Evolutionary conservation across 2,113 vertebrate genomes (phyloP).

Genomic region (Smithornis capensis): DNA sequence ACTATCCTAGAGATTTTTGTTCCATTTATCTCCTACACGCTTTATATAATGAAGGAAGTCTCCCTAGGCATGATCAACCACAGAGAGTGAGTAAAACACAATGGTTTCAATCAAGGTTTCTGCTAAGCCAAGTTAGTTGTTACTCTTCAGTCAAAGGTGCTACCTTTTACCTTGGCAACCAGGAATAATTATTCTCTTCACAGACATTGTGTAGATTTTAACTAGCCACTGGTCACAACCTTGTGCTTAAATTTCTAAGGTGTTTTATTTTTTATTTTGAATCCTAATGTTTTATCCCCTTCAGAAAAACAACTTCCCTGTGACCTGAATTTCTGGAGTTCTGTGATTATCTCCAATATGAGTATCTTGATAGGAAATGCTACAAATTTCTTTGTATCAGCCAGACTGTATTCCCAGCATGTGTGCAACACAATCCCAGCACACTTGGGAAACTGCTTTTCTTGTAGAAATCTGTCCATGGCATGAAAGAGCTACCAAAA

Average conservation of each 20-base stretch:
- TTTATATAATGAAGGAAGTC: constrained; percentile 64
- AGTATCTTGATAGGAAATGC: not conserved
- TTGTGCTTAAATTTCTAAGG: not conserved
- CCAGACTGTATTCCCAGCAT: constrained; percentile 24
- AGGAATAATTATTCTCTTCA: constrained; percentile 5
- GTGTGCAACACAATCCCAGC: not conserved
- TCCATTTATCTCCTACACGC: constrained; percentile 43
- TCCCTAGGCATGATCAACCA: constrained; percentile 40
- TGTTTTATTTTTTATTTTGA: not conserved
- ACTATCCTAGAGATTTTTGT: constrained; percentile 58
- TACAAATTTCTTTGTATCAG: not conserved
- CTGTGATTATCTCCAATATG: not conserved
- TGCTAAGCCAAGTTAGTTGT: constrained; percentile 31
- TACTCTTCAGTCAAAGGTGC: constrained; percentile 28
- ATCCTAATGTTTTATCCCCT: not conserved
- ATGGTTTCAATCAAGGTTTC: constrained; percentile 56
- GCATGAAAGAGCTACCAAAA: constrained; percentile 19
- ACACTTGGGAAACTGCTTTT: constrained; percentile 7
- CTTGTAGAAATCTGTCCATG: not conserved
- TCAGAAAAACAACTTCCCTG: not conserved
- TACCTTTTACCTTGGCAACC: constrained; percentile 25
- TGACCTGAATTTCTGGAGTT: constrained; percentile 32
- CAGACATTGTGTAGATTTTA: not conserved
- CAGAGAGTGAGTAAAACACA: constrained; percentile 43
- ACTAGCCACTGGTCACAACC: not conserved